Conservation (phyloP, 2,797 vertebrate species). For the Aeoliscus strigatus region DNA sequence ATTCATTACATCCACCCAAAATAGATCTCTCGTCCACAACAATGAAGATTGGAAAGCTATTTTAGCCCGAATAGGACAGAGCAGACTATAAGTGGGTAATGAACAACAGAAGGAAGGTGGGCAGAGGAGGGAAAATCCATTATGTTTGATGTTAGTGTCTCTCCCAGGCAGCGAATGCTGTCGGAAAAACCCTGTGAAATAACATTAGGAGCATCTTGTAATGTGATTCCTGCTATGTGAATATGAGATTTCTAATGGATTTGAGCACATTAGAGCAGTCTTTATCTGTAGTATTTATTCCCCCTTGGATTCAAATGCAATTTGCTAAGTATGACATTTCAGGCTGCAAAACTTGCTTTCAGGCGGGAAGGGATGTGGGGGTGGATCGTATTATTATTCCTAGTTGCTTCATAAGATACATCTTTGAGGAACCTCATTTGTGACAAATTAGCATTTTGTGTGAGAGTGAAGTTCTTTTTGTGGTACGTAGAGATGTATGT, state of each 20-base stretch:
- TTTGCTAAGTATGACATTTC: slow-evolving; percentile 76
- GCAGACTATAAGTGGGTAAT: slow-evolving; percentile 21
- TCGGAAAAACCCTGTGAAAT: slow-evolving; percentile 69
- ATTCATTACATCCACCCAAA: slow-evolving; percentile 45
- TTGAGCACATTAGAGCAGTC: slow-evolving; percentile 76
- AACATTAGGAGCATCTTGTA: slow-evolving; percentile 77
- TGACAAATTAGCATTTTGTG: slow-evolving; percentile 55
- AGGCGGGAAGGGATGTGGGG: slow-evolving; percentile 48
- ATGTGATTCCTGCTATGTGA: slow-evolving; percentile 77
- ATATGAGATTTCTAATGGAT: slow-evolving; percentile 85
- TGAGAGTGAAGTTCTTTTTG: slow-evolving; percentile 28
- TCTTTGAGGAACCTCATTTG: slow-evolving; percentile 37
- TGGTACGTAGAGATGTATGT: slow-evolving; percentile 33
- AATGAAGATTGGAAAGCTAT: slow-evolving; percentile 30
- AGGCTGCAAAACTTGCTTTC: slow-evolving; percentile 52
- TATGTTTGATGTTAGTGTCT: slow-evolving; percentile 77
- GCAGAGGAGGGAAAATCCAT: slow-evolving; percentile 67
- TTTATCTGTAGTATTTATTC: slow-evolving; percentile 81
- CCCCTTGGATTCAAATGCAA: slow-evolving; percentile 75
- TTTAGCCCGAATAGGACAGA: slow-evolving; percentile 33
- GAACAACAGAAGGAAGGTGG: slow-evolving; percentile 36
- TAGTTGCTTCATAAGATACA: slow-evolving; percentile 45
- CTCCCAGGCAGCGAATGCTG: slow-evolving; percentile 55
- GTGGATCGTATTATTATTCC: slow-evolving; percentile 51
- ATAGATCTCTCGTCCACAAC: slow-evolving; percentile 33